Evolutionary conservation across 2,888 invertebrate species (phyloP).

Genomic region (Hartigia nigra): DNA sequence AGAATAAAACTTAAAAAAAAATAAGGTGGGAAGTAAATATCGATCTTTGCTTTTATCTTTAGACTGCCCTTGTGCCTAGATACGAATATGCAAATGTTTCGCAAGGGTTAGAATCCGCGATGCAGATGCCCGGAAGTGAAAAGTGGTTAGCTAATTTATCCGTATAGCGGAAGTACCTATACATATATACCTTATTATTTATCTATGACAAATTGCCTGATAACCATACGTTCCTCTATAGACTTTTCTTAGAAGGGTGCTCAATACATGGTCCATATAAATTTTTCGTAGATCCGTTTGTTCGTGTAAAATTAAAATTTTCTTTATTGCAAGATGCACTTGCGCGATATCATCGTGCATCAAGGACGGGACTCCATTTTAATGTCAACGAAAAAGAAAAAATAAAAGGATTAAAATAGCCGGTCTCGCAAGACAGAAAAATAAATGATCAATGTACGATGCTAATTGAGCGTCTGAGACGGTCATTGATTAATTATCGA

Average conservation of each 20-base stretch:
- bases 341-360: neutral
- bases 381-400: neutral
- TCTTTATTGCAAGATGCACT: neutral
- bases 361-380: neutral
- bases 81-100: neutral
- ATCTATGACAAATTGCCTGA: slow-evolving; percentile 49
- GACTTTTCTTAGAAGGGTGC: slow-evolving; percentile 52
- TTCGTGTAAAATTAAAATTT: neutral
- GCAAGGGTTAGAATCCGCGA: slow-evolving; percentile 22
- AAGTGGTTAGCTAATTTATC: slow-evolving; percentile 26
- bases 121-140: slow-evolving; percentile 22
- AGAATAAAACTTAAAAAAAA: neutral
- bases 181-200: slow-evolving; percentile 27
- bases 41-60: neutral
- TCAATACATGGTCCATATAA: slow-evolving; percentile 45
- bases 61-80: neutral
- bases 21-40: too few species aligned
- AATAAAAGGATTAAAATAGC: neutral
- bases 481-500: neutral
- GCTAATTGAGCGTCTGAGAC: neutral
- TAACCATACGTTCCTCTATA: slow-evolving; percentile 43
- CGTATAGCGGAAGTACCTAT: slow-evolving; percentile 24
- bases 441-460: neutral
- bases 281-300: neutral
- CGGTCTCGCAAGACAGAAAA: neutral